Conservation (phyloP, 2,888 invertebrate species). For the Dryococelus australis region DNA sequence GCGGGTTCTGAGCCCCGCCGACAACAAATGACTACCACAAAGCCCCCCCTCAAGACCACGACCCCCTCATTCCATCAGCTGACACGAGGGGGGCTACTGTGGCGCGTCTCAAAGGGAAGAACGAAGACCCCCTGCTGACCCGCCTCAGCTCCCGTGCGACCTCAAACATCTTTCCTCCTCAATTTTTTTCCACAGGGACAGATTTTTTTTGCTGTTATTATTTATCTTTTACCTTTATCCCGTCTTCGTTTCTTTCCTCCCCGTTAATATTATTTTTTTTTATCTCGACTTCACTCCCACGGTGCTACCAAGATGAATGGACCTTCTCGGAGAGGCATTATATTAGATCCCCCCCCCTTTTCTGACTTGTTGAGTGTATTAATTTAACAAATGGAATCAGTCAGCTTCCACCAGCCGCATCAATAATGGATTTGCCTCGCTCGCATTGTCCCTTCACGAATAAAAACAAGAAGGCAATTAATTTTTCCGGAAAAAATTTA, state of each 20-base stretch:
- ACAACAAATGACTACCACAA: constrained; percentile 16
- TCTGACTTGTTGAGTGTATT: constrained; percentile 7
- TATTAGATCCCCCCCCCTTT: neutral
- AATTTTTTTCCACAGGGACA: neutral
- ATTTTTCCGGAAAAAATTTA: neutral
- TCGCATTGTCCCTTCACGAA: neutral
- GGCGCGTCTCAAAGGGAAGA: neutral
- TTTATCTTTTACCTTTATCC: constrained; percentile 9
- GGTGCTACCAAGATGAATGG: neutral
- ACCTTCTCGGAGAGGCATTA: neutral
- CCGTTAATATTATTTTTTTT: neutral
- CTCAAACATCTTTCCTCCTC: neutral
- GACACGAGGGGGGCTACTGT: neutral
- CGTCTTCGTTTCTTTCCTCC: neutral
- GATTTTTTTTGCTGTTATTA: neutral
- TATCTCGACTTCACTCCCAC: neutral
- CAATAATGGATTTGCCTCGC: constrained; percentile 11
- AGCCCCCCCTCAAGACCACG: neutral
- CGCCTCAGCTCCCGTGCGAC: neutral
- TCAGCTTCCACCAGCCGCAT: neutral
- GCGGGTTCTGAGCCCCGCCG: neutral
- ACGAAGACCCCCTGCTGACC: neutral
- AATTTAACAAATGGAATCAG: constrained; percentile 16
- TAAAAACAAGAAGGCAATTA: neutral
- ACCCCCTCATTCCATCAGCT: neutral